Percentiles rank a stretch among this genome's conserved stretches.
Conservation (phyloP, 2,888 invertebrate species). For the Troides oblongomaculatus region DNA sequence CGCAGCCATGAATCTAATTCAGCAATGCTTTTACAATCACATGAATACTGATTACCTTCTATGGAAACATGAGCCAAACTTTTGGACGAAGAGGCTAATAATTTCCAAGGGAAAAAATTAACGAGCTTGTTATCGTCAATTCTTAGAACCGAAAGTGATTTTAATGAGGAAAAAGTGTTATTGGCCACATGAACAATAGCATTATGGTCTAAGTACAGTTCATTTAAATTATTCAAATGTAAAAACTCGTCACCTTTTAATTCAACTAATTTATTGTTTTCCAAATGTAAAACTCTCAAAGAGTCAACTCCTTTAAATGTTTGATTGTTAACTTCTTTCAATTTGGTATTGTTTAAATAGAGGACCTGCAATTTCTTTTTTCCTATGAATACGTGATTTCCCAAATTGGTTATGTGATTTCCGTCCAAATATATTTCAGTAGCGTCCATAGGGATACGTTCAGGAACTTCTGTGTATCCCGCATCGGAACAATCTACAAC, state of each 20-base stretch:
- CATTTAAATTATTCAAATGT: constrained; percentile 85
- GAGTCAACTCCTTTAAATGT: constrained; percentile 90
- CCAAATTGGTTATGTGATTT: constrained; percentile 87
- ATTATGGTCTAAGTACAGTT: constrained; percentile 90
- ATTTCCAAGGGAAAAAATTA: constrained; percentile 86
- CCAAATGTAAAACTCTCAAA: constrained; percentile 86
- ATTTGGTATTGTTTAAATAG: constrained; percentile 87
- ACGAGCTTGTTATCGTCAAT: constrained; percentile 89
- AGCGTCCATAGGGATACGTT: constrained; percentile 92
- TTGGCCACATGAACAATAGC: constrained; percentile 87
- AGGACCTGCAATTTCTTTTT: constrained; percentile 89
- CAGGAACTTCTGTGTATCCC: constrained; percentile 85
- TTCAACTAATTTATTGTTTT: constrained; percentile 86
- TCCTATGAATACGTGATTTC: constrained; percentile 92
- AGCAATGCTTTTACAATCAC: constrained; percentile 87
- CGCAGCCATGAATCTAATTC: constrained; percentile 85
- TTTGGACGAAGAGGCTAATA: constrained; percentile 82
- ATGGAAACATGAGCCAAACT: constrained; percentile 84
- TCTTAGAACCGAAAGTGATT: constrained; percentile 84
- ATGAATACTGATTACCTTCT: constrained; percentile 90
- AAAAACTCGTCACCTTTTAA: constrained; percentile 90
- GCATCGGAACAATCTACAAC: constrained; percentile 90
- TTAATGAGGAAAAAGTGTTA: constrained; percentile 87
- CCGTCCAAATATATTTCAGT: constrained; percentile 93
- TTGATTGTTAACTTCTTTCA: constrained; percentile 87